phyloP scores from a whole-genome alignment of 2,797 vertebrate genomes.

The Sciurus vulgaris region DNA sequence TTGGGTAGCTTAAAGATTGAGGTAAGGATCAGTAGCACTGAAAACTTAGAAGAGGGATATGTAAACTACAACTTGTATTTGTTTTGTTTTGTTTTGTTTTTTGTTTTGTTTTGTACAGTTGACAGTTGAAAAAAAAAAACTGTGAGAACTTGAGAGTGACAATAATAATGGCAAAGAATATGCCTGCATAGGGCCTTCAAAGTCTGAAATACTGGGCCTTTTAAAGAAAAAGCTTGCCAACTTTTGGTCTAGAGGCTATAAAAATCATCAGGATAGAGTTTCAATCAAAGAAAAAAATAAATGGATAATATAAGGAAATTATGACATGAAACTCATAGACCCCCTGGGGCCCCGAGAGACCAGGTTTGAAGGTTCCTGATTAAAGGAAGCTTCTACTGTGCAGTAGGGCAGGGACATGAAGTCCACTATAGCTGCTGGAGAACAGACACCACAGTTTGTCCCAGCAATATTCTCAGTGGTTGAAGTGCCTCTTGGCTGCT shows the following conservation, averaged over 20 bases:
- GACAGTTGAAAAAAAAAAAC: background rate
- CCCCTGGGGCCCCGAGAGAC: background rate
- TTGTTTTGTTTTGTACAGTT: background rate
- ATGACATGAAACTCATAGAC: background rate
- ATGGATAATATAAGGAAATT: background rate
- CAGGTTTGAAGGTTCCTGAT: background rate
- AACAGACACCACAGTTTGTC: rapidly evolving
- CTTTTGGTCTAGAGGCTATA: background rate
- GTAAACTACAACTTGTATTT: background rate
- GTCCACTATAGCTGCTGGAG: background rate
- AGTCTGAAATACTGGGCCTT: background rate
- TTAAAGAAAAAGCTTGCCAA: background rate
- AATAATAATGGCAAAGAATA: background rate
- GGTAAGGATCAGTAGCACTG: background rate
- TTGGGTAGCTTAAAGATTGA: background rate
- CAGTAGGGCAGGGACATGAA: background rate
- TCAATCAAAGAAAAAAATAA: background rate
- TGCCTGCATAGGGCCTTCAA: background rate
- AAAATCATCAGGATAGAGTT: background rate
- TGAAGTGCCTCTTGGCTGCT: rapidly evolving
- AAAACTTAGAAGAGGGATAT: background rate
- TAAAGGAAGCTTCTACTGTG: background rate
- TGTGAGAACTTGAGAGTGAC: too few relatives aligned
- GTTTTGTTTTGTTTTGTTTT: too few relatives aligned
- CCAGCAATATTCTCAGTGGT: too few relatives aligned